Evolutionary conservation across 2,113 vertebrate genomes (phyloP), one percentile per base, ranked within the genome.

Genomic region (Rallus limicola): DNA sequence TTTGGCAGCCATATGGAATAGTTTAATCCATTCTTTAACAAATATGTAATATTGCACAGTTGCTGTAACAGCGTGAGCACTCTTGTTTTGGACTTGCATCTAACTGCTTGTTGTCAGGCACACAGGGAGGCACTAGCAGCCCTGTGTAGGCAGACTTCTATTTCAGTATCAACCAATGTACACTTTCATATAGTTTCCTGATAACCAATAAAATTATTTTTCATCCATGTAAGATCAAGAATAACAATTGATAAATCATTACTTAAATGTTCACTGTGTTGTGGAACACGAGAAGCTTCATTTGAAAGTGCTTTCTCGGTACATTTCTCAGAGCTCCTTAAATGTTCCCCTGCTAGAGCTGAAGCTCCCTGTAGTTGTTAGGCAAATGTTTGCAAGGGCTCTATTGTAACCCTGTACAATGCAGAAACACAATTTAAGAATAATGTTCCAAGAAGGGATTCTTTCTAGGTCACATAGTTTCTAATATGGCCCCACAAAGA

Each of bases 21-120:
- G 40, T 80, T 96, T 88, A 14, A 80, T 86, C 55, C 48, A 29
- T 93, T 92, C 70, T 90, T 90, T 63, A 74, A 85, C 50, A 90
- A 82, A 34, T 36, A 53, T 31, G 55, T 83, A 65, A 53, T 80
- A 86, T 70, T 83, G 28, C 64, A 83, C 33, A 81, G 88, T 86
- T 90, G n/a, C 24, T 65, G 67, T 88, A 63, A 58, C 88, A 90
- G 78, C 9, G 0, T 70, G 80, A 88, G 14, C 16, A 9, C n/a
- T 74, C 68, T 59, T 60, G 17, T 75, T 95, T 92, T 78, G 80
- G 62, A 15, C 65, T 87, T 76, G 65, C 12, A 48, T 75, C 29
- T 62, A 36, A 50, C 87, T 92, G 65, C 34, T 70, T n/a, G 5
- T 67, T 92, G 58, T 60, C 74, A 77, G 59, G 28, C 44, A 1